Conservation (phyloP, 53 echinoderm and acorn worm species). For the Zoroaster sp. region DNA sequence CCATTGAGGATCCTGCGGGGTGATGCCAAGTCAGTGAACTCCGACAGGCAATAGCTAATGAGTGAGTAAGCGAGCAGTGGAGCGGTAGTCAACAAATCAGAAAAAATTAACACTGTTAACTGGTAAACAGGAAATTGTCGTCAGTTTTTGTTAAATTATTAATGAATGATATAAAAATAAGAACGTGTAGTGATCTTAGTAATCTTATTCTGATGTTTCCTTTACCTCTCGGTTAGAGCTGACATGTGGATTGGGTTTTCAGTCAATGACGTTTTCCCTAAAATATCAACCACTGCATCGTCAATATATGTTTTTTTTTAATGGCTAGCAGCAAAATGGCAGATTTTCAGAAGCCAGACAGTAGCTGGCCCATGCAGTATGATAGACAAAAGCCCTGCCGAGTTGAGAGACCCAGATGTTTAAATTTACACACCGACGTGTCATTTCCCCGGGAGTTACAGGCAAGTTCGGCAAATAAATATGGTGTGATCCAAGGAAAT, state of each 20-base stretch:
- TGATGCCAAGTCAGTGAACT: constrained; percentile 33
- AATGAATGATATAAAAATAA: not conserved
- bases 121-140: too few relatives aligned
- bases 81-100: not conserved
- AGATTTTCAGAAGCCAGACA: constrained; percentile 25
- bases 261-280: too few relatives aligned
- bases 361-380: constrained; percentile 54
- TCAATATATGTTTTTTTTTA: constrained; percentile 63
- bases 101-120: constrained; percentile 31
- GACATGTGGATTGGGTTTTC: too few relatives aligned
- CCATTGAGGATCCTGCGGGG: constrained; percentile 69
- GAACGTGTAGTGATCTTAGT: too few relatives aligned
- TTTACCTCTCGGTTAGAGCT: too few relatives aligned
- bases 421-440: not conserved
- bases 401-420: constrained; percentile 38
- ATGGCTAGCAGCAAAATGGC: constrained; percentile 43
- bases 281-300: constrained; percentile 27
- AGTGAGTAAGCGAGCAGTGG: constrained; percentile 39
- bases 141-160: too few relatives aligned
- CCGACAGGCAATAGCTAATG: constrained; percentile 50
- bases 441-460: not conserved
- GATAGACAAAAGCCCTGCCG: constrained; percentile 8
- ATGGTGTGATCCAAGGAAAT: not conserved
- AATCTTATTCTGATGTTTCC: too few relatives aligned
- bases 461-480: not conserved